Evolutionary conservation across 1,140 invertebrate genomes (phyloP).

Genomic region (Arion vulgaris): DNA sequence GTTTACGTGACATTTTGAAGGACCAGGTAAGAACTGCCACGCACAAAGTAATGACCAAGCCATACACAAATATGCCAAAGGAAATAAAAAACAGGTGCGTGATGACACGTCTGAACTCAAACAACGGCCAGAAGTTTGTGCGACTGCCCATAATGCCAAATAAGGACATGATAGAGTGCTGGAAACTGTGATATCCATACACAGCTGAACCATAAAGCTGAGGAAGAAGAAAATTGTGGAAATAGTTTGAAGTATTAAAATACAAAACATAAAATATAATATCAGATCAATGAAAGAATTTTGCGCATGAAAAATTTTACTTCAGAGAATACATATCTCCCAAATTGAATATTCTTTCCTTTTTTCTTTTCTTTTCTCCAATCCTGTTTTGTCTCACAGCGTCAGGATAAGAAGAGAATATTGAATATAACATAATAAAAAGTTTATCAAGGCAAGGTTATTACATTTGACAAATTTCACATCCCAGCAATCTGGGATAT

Average conservation of each 20-base stretch:
- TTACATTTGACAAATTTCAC: too few species aligned
- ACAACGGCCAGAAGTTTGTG: conserved; percentile 51
- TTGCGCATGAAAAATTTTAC: too few species aligned
- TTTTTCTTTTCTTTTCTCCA: too few species aligned
- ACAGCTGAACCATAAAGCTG: conserved; percentile 61
- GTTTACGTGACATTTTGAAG: conserved; percentile 54
- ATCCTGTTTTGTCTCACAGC: too few species aligned
- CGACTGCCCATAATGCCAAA: conserved; percentile 55
- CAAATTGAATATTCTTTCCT: too few species aligned
- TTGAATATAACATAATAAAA: too few species aligned
- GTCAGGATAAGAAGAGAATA: too few species aligned
- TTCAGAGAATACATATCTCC: too few species aligned
- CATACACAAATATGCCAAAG: conserved; percentile 60
- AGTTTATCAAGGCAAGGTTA: too few species aligned
- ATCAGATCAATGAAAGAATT: not conserved
- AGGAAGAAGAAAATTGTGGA: conserved; percentile 17
- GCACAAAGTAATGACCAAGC: conserved; percentile 56
- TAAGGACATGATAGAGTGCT: conserved; percentile 52
- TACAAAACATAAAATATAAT: not conserved
- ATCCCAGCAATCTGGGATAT: too few species aligned
- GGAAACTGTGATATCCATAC: conserved; percentile 56
- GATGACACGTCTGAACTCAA: conserved; percentile 50
- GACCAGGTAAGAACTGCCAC: conserved; percentile 57
- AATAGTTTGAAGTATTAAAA: not conserved
- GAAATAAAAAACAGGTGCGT: conserved; percentile 62